Percentiles rank a stretch among this genome's conserved stretches.
These are phyloP conservation scores for Urocynchramus pylzowi DNA, from an alignment of 2,113 vertebrate genomes.

Conservation along the genomic window DNA sequence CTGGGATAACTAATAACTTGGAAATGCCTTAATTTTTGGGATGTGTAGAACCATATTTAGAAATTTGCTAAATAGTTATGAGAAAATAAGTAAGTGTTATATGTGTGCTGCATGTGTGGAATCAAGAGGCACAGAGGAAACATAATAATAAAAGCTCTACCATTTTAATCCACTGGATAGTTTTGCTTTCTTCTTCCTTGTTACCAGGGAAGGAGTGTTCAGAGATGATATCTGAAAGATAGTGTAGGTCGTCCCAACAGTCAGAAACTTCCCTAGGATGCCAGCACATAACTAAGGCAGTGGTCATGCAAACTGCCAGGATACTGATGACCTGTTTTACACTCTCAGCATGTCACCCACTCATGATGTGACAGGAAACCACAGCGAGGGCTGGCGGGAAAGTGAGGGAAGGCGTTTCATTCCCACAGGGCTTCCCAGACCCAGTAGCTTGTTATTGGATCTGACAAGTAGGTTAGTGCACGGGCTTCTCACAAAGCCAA, in stretches of 20 bases:
- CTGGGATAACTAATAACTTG: not conserved
- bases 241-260: not conserved
- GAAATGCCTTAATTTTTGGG: not conserved
- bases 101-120: not conserved
- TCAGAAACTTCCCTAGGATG: not conserved
- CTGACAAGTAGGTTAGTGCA: not conserved
- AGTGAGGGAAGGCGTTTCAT: not conserved
- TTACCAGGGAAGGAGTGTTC: not conserved
- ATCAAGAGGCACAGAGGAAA: not conserved
- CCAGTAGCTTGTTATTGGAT: not conserved
- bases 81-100: not conserved
- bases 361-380: not conserved
- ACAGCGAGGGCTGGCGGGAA: not conserved
- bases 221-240: not conserved
- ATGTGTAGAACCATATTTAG: not conserved
- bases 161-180: not conserved
- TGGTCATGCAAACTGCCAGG: not conserved
- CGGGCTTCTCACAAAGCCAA: not conserved
- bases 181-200: not conserved
- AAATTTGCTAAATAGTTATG: not conserved
- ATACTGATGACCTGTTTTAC: not conserved
- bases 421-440: not conserved
- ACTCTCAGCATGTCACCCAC: not conserved
- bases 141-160: not conserved
- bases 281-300: not conserved